These are phyloP conservation scores for Blomia tropicalis DNA, from an alignment of 2,888 invertebrate genomes.

Conservation along the genomic window DNA sequence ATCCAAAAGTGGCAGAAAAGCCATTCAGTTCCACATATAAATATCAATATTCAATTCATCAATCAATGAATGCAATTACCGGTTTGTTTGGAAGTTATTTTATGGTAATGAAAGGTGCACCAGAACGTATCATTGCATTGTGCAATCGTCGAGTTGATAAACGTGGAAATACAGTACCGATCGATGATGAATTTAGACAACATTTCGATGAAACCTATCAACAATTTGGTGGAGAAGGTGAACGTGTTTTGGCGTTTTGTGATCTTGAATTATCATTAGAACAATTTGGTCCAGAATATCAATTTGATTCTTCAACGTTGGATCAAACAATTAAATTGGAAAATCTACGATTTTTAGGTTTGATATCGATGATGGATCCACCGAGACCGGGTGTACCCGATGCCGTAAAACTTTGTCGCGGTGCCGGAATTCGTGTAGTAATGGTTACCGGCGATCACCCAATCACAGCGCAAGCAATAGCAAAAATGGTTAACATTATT, in stretches of 20 bases:
- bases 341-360: conserved; percentile 34
- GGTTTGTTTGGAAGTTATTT: not conserved
- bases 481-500: conserved; percentile 40
- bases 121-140: conserved; percentile 38
- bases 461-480: conserved; percentile 32
- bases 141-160: conserved; percentile 42
- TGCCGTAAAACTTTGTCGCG: conserved; percentile 35
- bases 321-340: conserved; percentile 9
- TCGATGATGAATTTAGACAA: conserved; percentile 42
- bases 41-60: conserved; percentile 31
- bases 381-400: conserved; percentile 35
- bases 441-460: conserved; percentile 36
- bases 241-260: conserved; percentile 45
- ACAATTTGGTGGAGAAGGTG: conserved; percentile 65
- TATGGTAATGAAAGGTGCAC: conserved; percentile 42
- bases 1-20: conserved; percentile 36
- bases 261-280: not conserved
- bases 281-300: conserved; percentile 30
- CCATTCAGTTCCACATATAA: conserved; percentile 39
- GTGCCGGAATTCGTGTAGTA: conserved; percentile 37
- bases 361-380: conserved; percentile 36
- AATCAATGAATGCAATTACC: not conserved
- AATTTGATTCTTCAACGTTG: conserved; percentile 33
- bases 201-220: conserved; percentile 50
- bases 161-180: conserved; percentile 39